Base-by-base conservation (phyloP, 2,797 vertebrate species). In the Squalus acanthias region DNA sequence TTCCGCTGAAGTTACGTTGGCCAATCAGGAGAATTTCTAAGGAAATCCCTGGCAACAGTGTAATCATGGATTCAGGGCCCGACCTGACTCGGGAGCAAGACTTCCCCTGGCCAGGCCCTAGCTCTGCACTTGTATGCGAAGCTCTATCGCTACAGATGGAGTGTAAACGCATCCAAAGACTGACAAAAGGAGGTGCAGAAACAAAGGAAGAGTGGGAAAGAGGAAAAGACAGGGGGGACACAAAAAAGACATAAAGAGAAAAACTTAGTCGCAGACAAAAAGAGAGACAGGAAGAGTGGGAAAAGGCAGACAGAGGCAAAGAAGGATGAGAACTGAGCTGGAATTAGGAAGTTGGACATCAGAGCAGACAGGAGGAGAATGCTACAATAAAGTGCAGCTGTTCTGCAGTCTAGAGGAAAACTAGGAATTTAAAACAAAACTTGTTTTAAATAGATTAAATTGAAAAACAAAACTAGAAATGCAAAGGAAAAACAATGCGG, bases 161-260 rank as follows among this genome's bases (percentile, higher is more conserved):
- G 33, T 33, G 88, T 33, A 63, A 91, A 91, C 12, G 10, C 4
- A 63, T 4, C 60, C 88, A 91, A 63, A n/a, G 39, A 22, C 91
- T 24, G n/a, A 46, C n/a, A 69, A 63, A 67, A 29, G 33, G 89
- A 65, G 17, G 46, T 50, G 20, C 15, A 22, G 20, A 85, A 85
- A 85, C 20, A 92, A 46, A 65, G 15, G 60, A n/a, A 63, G 89
- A 65, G 26, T 20, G 60, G 3, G 26, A 87, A 70, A 74, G 70
- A 97, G 96, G 89, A 96, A 97, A 97, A 96, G 96, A 96, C 95
- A 92, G 60, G 0, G 1, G n/a, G 29, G 95, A 96, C 96, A 95
- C 0, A 50, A 39, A 96, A 24, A 72, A 96, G 96, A 69, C 95
- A 96, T 95, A 96, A 70, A 91, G 69, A 96, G 91, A 92, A 29